Conservation (phyloP, 2,888 invertebrate species). For the Girardia tigrina region DNA sequence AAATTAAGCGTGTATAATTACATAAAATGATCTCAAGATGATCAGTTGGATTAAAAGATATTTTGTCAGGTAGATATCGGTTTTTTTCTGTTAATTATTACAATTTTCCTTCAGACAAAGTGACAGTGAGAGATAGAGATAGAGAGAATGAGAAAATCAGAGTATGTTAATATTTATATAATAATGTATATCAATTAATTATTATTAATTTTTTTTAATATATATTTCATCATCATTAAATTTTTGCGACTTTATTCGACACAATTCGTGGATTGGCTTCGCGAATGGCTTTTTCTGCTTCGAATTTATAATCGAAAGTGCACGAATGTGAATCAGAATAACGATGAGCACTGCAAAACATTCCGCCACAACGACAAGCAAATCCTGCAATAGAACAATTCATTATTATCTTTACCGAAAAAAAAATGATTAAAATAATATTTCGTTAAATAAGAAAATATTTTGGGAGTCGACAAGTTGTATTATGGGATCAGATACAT, state of each 20-base stretch:
- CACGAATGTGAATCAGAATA: slow-evolving; percentile 98
- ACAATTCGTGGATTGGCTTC: slow-evolving; percentile 72
- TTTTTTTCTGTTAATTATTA: too few relatives aligned
- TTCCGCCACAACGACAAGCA: slow-evolving; percentile 92
- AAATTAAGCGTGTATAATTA: slow-evolving; percentile 17
- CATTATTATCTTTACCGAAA: too few relatives aligned
- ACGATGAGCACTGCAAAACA: slow-evolving; percentile 92
- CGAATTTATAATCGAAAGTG: slow-evolving; percentile 93
- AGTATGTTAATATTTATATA: too few relatives aligned
- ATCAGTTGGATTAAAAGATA: slow-evolving; percentile 14
- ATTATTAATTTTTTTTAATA: neutral
- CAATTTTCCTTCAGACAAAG: too few relatives aligned
- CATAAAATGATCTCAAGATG: slow-evolving; percentile 23
- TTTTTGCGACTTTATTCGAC: slow-evolving; percentile 27
- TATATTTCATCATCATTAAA: slow-evolving; percentile 16
- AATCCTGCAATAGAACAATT: too few relatives aligned
- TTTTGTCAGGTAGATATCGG: slow-evolving; percentile 1
- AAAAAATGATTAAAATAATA: too few relatives aligned
- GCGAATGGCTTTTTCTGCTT: slow-evolving; percentile 83
- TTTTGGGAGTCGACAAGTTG: too few relatives aligned
- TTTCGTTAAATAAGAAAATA: too few relatives aligned
- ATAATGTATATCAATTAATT: too few relatives aligned
- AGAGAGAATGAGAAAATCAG: slow-evolving; percentile 23
- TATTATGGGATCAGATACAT: too few relatives aligned
- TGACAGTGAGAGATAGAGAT: neutral